Conservation (phyloP, 2,888 invertebrate species). For the Melanchra persicariae region DNA sequence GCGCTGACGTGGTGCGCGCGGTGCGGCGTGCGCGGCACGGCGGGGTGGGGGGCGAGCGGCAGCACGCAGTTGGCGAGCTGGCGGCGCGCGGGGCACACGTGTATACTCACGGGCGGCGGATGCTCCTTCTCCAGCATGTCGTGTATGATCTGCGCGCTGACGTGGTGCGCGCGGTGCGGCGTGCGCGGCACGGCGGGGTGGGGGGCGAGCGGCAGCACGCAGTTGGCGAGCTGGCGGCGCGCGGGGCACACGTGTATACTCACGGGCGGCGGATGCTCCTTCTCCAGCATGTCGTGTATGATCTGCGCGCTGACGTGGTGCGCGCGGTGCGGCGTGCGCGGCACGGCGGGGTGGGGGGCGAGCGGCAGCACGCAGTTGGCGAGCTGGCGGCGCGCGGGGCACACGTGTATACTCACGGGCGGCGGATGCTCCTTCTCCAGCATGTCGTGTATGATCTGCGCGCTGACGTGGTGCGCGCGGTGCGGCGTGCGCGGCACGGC, state of each 20-base stretch:
- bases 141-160: neutral
- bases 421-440: conserved; percentile 92
- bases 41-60: neutral
- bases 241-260: neutral
- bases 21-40: neutral
- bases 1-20: neutral
- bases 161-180: neutral
- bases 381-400: neutral
- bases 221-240: neutral
- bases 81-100: neutral
- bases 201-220: neutral
- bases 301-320: neutral
- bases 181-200: no score
- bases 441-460: conserved; percentile 88
- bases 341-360: no score
- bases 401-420: neutral
- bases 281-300: neutral
- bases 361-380: neutral
- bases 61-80: neutral
- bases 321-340: neutral
- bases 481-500: conserved; percentile 64
- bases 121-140: neutral
- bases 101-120: neutral
- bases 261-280: neutral
- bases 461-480: conserved; percentile 83